Percentiles rank a stretch among this genome's conserved stretches.
phyloP scores from a whole-genome alignment of 2,888 invertebrate genomes.

The Pandemis corylana region DNA sequence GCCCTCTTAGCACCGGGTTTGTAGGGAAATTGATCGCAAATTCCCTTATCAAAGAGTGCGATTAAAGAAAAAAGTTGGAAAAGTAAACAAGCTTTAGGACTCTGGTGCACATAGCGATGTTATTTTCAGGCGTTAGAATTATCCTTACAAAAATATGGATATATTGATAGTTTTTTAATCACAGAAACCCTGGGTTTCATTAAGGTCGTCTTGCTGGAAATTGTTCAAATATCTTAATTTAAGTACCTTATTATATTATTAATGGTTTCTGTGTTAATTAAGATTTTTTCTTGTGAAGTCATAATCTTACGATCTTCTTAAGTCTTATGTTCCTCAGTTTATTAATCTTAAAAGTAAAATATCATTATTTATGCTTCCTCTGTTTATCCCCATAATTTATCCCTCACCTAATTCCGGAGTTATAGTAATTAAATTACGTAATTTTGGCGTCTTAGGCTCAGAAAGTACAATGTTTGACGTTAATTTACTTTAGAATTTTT shows the following conservation, averaged over 20 bases:
- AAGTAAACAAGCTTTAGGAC: slow-evolving; percentile 6
- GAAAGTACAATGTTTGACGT: neutral
- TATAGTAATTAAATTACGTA: slow-evolving; percentile 27
- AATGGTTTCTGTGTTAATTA: too few species aligned
- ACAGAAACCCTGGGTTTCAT: too few species aligned
- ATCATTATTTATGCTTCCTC: slow-evolving; percentile 20
- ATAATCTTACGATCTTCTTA: neutral
- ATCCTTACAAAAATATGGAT: neutral
- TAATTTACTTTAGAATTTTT: neutral
- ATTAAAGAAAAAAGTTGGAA: slow-evolving; percentile 19
- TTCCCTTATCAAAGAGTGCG: slow-evolving; percentile 44
- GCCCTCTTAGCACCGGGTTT: slow-evolving; percentile 51
- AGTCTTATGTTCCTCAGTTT: neutral
- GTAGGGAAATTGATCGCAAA: slow-evolving; percentile 62
- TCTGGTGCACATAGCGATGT: slow-evolving; percentile 1
- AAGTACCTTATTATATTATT: too few species aligned
- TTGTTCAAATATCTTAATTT: too few species aligned
- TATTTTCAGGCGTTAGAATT: neutral
- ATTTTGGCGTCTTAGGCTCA: slow-evolving; percentile 2
- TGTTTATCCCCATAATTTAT: slow-evolving; percentile 32
- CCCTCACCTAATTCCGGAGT: slow-evolving; percentile 22
- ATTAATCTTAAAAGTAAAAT: slow-evolving; percentile 19
- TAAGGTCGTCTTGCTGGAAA: too few species aligned
- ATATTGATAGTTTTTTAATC: too few species aligned
- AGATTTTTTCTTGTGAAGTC: neutral